phyloP scores from a whole-genome alignment of 2,797 vertebrate species.

The Scolopax rusticola region DNA sequence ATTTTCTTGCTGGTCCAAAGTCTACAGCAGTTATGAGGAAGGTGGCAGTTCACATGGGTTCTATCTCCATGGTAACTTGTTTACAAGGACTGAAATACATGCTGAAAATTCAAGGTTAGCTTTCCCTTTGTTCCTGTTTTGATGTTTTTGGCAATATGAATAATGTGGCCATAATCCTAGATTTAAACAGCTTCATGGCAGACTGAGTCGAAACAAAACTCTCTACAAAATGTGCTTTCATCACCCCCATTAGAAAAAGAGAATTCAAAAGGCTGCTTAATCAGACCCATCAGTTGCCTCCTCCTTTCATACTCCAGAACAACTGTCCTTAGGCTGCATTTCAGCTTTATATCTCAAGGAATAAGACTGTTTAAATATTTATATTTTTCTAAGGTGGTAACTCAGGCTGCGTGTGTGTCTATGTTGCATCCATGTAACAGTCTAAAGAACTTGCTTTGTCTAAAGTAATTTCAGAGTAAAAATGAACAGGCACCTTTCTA shows the following conservation, averaged over 20 bases:
- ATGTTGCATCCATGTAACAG: background rate
- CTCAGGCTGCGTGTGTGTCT: background rate
- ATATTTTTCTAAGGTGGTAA: slow-evolving; percentile 29
- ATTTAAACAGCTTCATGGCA: slow-evolving; percentile 76
- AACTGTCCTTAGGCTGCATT: background rate
- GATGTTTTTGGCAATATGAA: slow-evolving; percentile 81
- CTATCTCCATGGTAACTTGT: slow-evolving; percentile 85
- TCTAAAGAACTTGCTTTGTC: slow-evolving; percentile 2
- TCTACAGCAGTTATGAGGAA: slow-evolving; percentile 68
- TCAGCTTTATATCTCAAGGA: slow-evolving; percentile 11
- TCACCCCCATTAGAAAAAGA: slow-evolving; percentile 58
- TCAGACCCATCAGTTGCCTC: slow-evolving; percentile 53
- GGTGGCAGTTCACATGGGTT: slow-evolving; percentile 74
- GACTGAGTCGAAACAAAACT: slow-evolving; percentile 74
- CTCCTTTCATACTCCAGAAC: slow-evolving; percentile 43
- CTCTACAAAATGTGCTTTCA: slow-evolving; percentile 58
- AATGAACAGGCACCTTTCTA: background rate
- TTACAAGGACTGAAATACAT: slow-evolving; percentile 80
- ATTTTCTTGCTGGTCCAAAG: slow-evolving; percentile 66
- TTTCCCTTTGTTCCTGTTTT: slow-evolving; percentile 81
- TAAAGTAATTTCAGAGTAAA: background rate
- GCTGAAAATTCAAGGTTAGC: slow-evolving; percentile 83
- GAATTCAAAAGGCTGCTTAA: slow-evolving; percentile 67
- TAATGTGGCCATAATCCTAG: slow-evolving; percentile 73
- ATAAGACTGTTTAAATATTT: slow-evolving; percentile 5